Base-by-base conservation (phyloP, 2,113 vertebrate species). In the Mionectes macconnelli region DNA sequence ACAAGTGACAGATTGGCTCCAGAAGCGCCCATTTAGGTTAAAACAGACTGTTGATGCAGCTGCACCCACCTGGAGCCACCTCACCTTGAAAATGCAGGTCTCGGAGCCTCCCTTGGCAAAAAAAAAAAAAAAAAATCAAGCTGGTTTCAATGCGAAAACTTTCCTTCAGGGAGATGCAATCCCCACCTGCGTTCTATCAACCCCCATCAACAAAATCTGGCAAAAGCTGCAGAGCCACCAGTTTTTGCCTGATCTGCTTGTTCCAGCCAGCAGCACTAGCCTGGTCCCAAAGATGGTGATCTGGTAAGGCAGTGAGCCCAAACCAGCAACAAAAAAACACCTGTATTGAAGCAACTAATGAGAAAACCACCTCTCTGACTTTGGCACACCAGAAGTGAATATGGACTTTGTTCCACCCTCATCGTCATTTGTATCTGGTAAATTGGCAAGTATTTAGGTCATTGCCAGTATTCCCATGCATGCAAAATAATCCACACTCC, bases 371-470 rank as follows among this genome's bases (percentile, higher is more conserved):
- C 62, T 52, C 30, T 70, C 82, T 56, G 62, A 62, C 66, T 94
- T 87, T 52, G 86, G 91, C 89, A 85, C 55, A 90, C 59, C 75
- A 94, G 78, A 91, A 92, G 85, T 88, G 75, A 93, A 72, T 59
- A 75, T 94, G 59, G 63, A 42, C 59, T 84, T 92, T 84, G 84
- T 94, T 94, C 70, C 45, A 64, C 66, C 25, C 31, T 76, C 80
- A 59, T 66, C 6, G 0, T 79, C 66, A 64, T 57, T 55, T 1
- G 0, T 88, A 85, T 94, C 87, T 53, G 77, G 72, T 78, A 93
- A 92, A 87, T 28, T 88, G 64, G 60, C 76, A 75, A 49, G 67
- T 37, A 42, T 24, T 77, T 90, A 92, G 73, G 73, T 56, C 85
- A 72, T 14, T 88, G 72, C 64, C 85, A 75, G 52, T 83, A 63